Percentiles rank a stretch among this genome's conserved stretches.
These are phyloP conservation scores for Drosophila elegans DNA, from an alignment of 1,140 invertebrate species.

Conservation along the genomic window DNA sequence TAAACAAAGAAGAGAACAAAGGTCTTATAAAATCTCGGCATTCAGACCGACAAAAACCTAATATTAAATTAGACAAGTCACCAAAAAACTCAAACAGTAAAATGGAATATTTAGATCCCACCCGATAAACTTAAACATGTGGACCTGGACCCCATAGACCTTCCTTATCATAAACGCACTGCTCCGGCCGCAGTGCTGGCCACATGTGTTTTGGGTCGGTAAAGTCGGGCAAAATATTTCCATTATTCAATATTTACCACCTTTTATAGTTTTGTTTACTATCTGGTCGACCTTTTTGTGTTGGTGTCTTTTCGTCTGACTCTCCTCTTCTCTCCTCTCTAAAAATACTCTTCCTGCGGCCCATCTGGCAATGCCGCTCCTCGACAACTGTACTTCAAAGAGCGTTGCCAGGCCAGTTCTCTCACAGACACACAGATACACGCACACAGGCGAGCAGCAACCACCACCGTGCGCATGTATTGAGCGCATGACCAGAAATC, in stretches of 20 bases:
- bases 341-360: conserved; percentile 61
- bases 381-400: conserved; percentile 78
- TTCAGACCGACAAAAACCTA: no score
- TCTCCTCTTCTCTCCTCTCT: conserved; percentile 18
- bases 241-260: conserved; percentile 52
- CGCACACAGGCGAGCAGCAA: conserved; percentile 5
- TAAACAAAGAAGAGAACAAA: no score
- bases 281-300: conserved; percentile 25
- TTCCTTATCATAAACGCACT: conserved; percentile 12
- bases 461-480: conserved; percentile 15
- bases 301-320: conserved; percentile 9
- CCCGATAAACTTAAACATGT: neutral
- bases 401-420: conserved; percentile 69
- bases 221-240: conserved; percentile 29
- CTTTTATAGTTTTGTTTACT: conserved; percentile 54
- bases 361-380: conserved; percentile 65
- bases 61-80: no score
- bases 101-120: neutral
- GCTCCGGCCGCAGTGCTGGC: neutral
- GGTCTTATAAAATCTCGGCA: no score
- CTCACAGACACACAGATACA: conserved; percentile 49
- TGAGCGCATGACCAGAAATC: conserved; percentile 69
- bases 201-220: conserved; percentile 30
- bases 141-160: neutral
- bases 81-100: no score